Evolutionary conservation across 2,113 vertebrate species (phyloP).

Genomic region (Crotophaga sulcirostris): DNA sequence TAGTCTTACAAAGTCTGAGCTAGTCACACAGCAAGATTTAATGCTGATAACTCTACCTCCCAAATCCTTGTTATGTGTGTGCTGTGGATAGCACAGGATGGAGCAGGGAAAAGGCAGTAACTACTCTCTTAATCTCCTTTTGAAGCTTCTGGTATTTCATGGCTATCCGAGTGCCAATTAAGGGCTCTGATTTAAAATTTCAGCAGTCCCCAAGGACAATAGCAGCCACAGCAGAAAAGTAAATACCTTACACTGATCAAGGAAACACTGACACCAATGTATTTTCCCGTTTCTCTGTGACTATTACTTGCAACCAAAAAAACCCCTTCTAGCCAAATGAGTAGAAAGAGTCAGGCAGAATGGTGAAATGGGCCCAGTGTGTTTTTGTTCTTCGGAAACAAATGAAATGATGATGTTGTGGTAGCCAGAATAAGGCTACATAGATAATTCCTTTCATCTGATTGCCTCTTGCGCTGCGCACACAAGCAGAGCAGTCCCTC

Average conservation of each 20-base stretch:
- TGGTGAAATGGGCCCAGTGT: background rate
- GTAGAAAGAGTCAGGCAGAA: background rate
- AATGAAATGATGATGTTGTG: background rate
- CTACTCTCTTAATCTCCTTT: slow-evolving; percentile 44
- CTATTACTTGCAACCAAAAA: background rate
- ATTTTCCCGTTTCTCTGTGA: background rate
- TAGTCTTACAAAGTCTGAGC: slow-evolving; percentile 19
- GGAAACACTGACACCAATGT: background rate
- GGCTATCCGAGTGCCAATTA: slow-evolving; percentile 31
- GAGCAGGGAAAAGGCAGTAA: slow-evolving; percentile 5
- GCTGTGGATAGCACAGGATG: background rate
- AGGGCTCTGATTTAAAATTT: slow-evolving; percentile 37
- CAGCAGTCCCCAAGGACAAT: slow-evolving; percentile 28
- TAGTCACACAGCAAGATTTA: slow-evolving; percentile 30
- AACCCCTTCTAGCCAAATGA: background rate
- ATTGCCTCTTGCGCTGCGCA: background rate
- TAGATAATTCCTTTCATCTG: background rate
- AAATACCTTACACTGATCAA: slow-evolving; percentile 29
- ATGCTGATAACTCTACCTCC: background rate
- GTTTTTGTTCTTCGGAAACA: background rate
- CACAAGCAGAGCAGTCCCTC: background rate
- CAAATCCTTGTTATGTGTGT: slow-evolving; percentile 34
- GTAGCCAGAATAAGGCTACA: background rate
- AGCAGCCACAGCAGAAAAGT: slow-evolving; percentile 3
- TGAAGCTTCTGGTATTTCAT: slow-evolving; percentile 44